Conservation (phyloP, 1,140 invertebrate species). For the Drosophila lacertosa region DNA sequence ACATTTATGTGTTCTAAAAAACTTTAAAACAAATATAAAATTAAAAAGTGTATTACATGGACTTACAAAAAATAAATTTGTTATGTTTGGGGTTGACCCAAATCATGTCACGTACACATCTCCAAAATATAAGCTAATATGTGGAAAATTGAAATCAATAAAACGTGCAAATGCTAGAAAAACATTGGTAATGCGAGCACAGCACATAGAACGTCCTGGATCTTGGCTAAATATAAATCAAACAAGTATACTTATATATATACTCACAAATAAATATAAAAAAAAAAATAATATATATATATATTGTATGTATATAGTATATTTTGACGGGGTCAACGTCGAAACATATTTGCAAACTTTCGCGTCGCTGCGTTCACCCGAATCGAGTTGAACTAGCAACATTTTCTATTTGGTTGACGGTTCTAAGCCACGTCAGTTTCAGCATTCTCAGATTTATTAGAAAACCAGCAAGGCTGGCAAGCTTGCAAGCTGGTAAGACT, state of each 20-base stretch:
- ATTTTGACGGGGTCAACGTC: slow-evolving; percentile 1
- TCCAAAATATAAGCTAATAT: slow-evolving; percentile 15
- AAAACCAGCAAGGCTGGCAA: slow-evolving; percentile 25
- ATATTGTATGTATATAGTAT: background rate
- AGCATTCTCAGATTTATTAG: slow-evolving; percentile 65
- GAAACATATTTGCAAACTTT: slow-evolving; percentile 9
- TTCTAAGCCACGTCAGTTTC: slow-evolving; percentile 33
- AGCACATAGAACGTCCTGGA: slow-evolving; percentile 1
- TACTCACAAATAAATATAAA: too few species aligned
- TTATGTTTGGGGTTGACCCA: too few species aligned
- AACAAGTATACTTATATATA: background rate
- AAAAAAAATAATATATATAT: background rate
- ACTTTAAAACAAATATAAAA: too few species aligned
- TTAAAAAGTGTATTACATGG: too few species aligned
- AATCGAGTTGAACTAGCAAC: slow-evolving; percentile 11
- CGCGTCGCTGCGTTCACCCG: background rate
- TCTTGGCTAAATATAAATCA: slow-evolving; percentile 14
- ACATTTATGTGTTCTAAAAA: background rate
- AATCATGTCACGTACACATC: slow-evolving; percentile 6
- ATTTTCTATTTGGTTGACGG: slow-evolving; percentile 41
- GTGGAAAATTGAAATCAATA: slow-evolving; percentile 1
- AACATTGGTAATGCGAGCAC: slow-evolving; percentile 14
- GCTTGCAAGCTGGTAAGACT: slow-evolving; percentile 5
- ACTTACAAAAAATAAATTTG: too few species aligned
- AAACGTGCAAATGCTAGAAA: slow-evolving; percentile 8